These are phyloP conservation scores for Aspiorhynchus laticeps DNA, from an alignment of 2,113 vertebrate genomes.

Conservation along the genomic window DNA sequence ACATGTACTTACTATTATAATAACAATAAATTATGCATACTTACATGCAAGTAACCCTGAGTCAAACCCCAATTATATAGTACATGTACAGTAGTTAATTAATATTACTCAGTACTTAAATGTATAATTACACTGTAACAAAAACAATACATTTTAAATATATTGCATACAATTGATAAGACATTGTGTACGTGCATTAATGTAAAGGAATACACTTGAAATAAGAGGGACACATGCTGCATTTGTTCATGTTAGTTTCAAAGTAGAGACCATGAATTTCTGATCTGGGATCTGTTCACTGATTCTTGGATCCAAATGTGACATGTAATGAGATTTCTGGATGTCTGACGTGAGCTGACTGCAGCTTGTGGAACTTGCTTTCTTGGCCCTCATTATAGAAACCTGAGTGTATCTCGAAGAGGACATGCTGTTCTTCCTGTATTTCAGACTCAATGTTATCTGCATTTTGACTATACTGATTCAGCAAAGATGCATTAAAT, in stretches of 20 bases:
- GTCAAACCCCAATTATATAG: too few species aligned
- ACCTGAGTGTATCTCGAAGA: background rate
- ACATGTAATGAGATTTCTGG: background rate
- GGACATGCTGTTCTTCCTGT: slow-evolving; percentile 7
- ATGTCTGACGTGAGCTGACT: background rate
- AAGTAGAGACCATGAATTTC: background rate
- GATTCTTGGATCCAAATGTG: background rate
- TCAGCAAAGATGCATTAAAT: background rate
- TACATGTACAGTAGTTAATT: too few species aligned
- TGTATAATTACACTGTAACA: too few species aligned
- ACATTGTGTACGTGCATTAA: too few species aligned
- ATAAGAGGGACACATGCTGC: background rate
- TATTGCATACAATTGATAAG: too few species aligned
- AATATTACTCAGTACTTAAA: too few species aligned
- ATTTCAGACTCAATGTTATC: background rate
- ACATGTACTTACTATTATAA: too few species aligned
- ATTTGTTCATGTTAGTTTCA: background rate
- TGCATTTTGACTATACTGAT: background rate
- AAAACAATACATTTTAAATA: too few species aligned
- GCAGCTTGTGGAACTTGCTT: slow-evolving; percentile 51
- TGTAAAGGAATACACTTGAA: background rate
- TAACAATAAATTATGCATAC: too few species aligned
- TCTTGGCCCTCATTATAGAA: slow-evolving; percentile 8
- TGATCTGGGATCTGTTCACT: background rate
- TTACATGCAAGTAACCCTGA: too few species aligned